Conservation (phyloP, 1,140 invertebrate genomes). For the Solenopsis fugax region DNA sequence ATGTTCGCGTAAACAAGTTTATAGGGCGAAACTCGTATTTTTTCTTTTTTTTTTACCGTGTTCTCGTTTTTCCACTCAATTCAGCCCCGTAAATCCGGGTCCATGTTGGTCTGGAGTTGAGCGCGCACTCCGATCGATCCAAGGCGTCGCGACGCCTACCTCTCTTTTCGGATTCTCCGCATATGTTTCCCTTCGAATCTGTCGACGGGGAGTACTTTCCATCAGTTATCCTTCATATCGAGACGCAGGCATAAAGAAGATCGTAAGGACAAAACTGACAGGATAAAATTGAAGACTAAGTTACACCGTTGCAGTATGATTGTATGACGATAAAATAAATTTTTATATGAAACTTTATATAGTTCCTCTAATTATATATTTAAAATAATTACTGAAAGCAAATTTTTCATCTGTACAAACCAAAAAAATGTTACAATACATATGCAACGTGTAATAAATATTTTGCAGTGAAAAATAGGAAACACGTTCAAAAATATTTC, state of each 20-base stretch:
- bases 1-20: constrained; percentile 48
- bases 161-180: constrained; percentile 81
- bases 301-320: neutral
- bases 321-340: constrained; percentile 1
- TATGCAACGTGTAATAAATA: neutral
- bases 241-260: neutral
- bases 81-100: constrained; percentile 80
- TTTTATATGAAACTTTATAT: neutral
- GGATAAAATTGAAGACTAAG: neutral
- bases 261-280: neutral
- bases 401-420: neutral
- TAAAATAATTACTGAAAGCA: neutral
- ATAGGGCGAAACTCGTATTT: constrained; percentile 28
- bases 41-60: constrained; percentile 51
- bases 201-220: constrained; percentile 49
- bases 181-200: constrained; percentile 80
- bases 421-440: neutral
- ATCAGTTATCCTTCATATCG: constrained; percentile 35
- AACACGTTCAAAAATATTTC: neutral
- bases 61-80: constrained; percentile 74
- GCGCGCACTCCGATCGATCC: constrained; percentile 83
- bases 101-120: constrained; percentile 82
- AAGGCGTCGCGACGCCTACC: constrained; percentile 82
- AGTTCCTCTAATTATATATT: neutral
- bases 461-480: neutral